These are phyloP conservation scores for Pterocles burchelli DNA, from an alignment of 2,113 vertebrate species.

Conservation along the genomic window DNA sequence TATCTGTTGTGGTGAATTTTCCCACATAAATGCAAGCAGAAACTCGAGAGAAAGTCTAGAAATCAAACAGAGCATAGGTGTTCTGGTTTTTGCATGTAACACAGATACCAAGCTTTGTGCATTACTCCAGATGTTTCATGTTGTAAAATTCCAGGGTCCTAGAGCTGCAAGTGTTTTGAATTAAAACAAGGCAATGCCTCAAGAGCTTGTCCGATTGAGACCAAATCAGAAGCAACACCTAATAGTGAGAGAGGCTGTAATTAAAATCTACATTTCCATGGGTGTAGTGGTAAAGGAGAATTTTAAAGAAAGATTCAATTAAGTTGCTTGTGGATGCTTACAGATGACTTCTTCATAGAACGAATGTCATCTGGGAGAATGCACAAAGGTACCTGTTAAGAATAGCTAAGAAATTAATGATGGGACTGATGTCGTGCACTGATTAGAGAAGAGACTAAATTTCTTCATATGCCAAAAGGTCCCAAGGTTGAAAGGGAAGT, in stretches of 20 bases:
- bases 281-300: background rate
- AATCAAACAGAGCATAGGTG: background rate
- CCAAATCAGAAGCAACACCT: background rate
- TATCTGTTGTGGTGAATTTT: background rate
- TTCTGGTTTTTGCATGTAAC: background rate
- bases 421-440: background rate
- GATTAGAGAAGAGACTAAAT: background rate
- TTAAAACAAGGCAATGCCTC: background rate
- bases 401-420: background rate
- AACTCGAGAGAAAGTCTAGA: background rate
- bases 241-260: background rate
- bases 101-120: background rate
- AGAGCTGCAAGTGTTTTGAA: background rate
- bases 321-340: background rate
- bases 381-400: background rate
- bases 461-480: background rate
- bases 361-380: background rate
- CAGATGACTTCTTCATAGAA: background rate
- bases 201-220: background rate
- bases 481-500: background rate
- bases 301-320: background rate
- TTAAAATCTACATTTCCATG: background rate
- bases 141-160: background rate
- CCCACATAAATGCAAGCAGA: background rate
- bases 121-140: background rate